Evolutionary conservation across 2,888 invertebrate genomes (phyloP), one percentile per base, ranked within the genome.

Genomic region (Phasia obesa): DNA sequence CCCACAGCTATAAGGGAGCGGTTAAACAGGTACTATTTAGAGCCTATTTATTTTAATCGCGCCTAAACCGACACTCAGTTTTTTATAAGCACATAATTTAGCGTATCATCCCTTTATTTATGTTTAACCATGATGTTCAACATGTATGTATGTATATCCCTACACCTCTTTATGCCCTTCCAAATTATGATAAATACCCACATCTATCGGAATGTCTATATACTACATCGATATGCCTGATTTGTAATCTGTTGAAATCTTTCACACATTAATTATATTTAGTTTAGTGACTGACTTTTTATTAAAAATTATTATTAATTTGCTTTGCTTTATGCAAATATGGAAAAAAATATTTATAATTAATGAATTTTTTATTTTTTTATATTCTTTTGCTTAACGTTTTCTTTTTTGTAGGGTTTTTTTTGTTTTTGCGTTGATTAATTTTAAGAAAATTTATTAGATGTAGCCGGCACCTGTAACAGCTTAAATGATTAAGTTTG

Each of bases 221-320:
- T 42, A 4, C 6, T 35, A 11, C n/a, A 5, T 42, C n/a, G 13
- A 1, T 47, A 17, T 47, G n/a, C n/a, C n/a, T n/a, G n/a, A n/a
- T 47, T 47, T 47, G 17, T 47, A 17, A 47, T 47, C 38, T 67
- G 62, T 62, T 60, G 60, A 74, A 69, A 80, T 80, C 73, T 42
- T 79, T 79, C 79, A 73, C 79, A 80, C 79, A 69, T 80, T 80
- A 80, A 69, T 80, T 74, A 73, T 79, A 13, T 62, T n/a, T 60
- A 53, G 62, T 35, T 35, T 60, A 67, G 47, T 67, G 62, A 62
- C 47, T 62, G 60, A n/a, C n/a, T 55, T 74, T 79, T 53, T 21
- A 53, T 74, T 67, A 53, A 79, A n/a, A 73, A 80, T 62, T 60
- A 67, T 47, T 80, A 69, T 47, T 55, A 21, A 71, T 65, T 27